Conservation (phyloP, 2,797 vertebrate species). For the Eulemur mongoz region DNA sequence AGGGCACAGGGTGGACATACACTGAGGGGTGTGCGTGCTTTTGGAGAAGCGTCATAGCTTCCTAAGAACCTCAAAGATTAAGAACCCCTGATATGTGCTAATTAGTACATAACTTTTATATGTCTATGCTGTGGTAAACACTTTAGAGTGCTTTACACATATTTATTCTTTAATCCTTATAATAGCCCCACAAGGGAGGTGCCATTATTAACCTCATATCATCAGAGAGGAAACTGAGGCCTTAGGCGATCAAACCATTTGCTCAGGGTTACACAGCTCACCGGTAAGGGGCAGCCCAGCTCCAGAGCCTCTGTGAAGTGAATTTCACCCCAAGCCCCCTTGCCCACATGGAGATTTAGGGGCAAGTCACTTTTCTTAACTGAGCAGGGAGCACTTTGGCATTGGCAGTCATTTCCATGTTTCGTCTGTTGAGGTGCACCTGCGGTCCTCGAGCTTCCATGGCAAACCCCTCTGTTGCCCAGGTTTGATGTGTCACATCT, state of each 20-base stretch:
- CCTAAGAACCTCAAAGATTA: neutral
- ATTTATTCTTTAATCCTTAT: neutral
- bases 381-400: slow-evolving; percentile 39
- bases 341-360: neutral
- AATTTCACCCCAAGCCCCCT: neutral
- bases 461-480: slow-evolving; percentile 60
- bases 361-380: neutral
- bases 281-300: neutral
- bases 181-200: neutral
- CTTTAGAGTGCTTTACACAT: neutral
- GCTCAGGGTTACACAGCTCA: neutral
- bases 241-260: neutral
- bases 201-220: neutral
- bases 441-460: slow-evolving; percentile 4
- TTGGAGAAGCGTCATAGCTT: neutral
- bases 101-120: neutral
- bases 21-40: neutral
- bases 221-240: neutral
- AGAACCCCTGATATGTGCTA: neutral
- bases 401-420: slow-evolving; percentile 37
- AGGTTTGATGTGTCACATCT: slow-evolving; percentile 53
- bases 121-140: neutral
- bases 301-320: neutral
- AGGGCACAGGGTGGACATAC: too few relatives aligned
- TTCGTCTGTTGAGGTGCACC: neutral